Evolutionary conservation across 2,888 invertebrate genomes (phyloP).

Genomic region (Sylvicola cinctus): DNA sequence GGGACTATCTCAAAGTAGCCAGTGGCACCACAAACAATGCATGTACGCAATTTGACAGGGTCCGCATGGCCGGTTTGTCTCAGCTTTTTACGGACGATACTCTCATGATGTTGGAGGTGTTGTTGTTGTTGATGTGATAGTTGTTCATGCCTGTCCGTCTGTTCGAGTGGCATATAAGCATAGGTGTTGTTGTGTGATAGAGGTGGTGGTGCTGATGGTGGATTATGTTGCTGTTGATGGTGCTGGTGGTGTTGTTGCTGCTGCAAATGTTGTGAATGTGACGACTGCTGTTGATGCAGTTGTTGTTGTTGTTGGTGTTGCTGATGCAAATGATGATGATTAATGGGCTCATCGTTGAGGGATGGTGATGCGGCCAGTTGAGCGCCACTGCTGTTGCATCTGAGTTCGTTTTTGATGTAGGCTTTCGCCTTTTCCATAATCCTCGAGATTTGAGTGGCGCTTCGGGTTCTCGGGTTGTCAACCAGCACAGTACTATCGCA

Average conservation of each 20-base stretch:
- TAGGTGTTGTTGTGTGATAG: slow-evolving; percentile 2
- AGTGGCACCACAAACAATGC: slow-evolving; percentile 54
- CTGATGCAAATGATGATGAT: neutral
- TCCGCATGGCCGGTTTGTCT: slow-evolving; percentile 7
- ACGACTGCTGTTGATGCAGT: slow-evolving; percentile 1
- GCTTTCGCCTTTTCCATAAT: slow-evolving; percentile 46
- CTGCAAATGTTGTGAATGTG: neutral
- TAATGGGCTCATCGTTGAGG: slow-evolving; percentile 1
- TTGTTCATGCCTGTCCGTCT: slow-evolving; percentile 8
- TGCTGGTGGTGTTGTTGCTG: slow-evolving; percentile 1
- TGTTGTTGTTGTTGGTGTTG: neutral
- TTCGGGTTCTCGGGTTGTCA: too few species aligned
- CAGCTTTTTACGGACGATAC: neutral
- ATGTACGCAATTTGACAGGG: slow-evolving; percentile 18
- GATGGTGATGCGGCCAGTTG: slow-evolving; percentile 3
- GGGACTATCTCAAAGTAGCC: slow-evolving; percentile 39
- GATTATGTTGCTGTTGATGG: neutral
- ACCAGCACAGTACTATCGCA: too few species aligned
- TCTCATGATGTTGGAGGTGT: slow-evolving; percentile 9
- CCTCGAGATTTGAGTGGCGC: too few species aligned
- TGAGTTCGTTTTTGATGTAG: slow-evolving; percentile 49
- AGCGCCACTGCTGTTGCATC: slow-evolving; percentile 19
- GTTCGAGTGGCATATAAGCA: slow-evolving; percentile 8
- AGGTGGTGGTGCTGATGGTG: slow-evolving; percentile 1
- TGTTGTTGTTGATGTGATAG: slow-evolving; percentile 11